Evolutionary conservation across 1,140 invertebrate species (phyloP), one percentile per base, ranked within the genome.

Genomic region (Diabrotica virgifera): DNA sequence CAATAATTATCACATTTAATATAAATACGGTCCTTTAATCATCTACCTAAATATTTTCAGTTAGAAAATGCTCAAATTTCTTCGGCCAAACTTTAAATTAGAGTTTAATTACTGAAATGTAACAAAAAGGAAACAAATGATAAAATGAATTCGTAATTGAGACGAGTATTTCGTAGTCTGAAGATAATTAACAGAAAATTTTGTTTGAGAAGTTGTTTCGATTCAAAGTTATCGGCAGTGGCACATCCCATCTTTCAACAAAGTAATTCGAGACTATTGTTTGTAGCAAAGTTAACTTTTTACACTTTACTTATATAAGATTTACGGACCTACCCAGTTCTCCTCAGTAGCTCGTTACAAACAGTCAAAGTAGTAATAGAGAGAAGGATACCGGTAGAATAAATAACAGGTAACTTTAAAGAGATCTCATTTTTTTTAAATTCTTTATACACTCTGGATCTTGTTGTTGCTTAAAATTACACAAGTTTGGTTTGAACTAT

Each of bases 161-260:
- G 40, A 46, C 5, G 40, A 46, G 40, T 46, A 24, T 24, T 24
- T 24, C 24, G 24, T 24, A 10, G 40, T 46, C 8, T 8, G 40
- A 46, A n/a, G n/a, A 46, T 46, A 46, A 46, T 46, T 46, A 46
- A 46, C n/a, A 46, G 40, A 46, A 46, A 46, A 46, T 46, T 46
- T 46, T 46, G 40, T 46, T 46, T 46, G n/a, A n/a, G 8, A 46
- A 46, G 40, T 46, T 46, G 40, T 46, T 10, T 46, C n/a, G 8
- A 46, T n/a, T 46, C 8, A 46, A 46, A 46, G 40, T 46, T 46
- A 46, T 46, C 40, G 40, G n/a, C 8, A 46, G 8, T 46, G 40
- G 40, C n/a, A n/a, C n/a, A 46, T 46, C 8, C 8, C 40, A 46
- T 46, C 8, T 46, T 46, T 46, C 5, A n/a, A 46, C 40, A n/a